Evolutionary conservation across 2,888 invertebrate species (phyloP).

Genomic region (Amphipoea oculea): DNA sequence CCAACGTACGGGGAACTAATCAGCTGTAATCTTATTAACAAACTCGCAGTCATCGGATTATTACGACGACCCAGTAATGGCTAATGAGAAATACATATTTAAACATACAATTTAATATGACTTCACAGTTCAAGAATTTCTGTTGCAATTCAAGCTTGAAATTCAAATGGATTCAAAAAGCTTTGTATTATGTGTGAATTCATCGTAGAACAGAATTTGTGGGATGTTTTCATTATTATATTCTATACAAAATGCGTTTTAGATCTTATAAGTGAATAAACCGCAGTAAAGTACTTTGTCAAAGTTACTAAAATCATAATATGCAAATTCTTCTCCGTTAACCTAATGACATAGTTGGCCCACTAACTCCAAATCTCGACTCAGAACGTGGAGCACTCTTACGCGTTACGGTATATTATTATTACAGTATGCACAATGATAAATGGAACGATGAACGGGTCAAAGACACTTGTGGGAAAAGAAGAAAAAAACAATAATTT

Average conservation of each 20-base stretch:
- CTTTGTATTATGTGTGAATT: slow-evolving; percentile 9
- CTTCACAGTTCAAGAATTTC: slow-evolving; percentile 45
- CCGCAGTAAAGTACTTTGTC: slow-evolving; percentile 42
- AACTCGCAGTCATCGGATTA: slow-evolving; percentile 51
- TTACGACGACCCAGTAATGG: slow-evolving; percentile 52
- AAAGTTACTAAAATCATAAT: slow-evolving; percentile 75
- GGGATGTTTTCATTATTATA: neutral
- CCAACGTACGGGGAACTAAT: slow-evolving; percentile 77
- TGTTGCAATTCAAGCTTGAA: slow-evolving; percentile 32
- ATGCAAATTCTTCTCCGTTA: slow-evolving; percentile 85
- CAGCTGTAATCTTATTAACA: slow-evolving; percentile 84
- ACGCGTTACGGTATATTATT: slow-evolving; percentile 85
- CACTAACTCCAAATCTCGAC: slow-evolving; percentile 81
- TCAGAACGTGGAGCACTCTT: slow-evolving; percentile 78
- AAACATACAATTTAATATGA: slow-evolving; percentile 31
- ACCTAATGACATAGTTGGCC: slow-evolving; percentile 87
- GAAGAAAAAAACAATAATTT: slow-evolving; percentile 69
- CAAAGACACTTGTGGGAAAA: slow-evolving; percentile 81
- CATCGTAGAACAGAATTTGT: neutral
- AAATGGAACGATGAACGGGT: slow-evolving; percentile 84
- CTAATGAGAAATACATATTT: slow-evolving; percentile 58
- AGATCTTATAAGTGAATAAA: slow-evolving; percentile 24
- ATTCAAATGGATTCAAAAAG: slow-evolving; percentile 39
- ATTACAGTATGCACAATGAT: slow-evolving; percentile 81
- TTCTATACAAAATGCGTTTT: slow-evolving; percentile 2